Percentiles rank a stretch among this genome's conserved stretches.
These are phyloP conservation scores for Oxystoma pomonae DNA, from an alignment of 2,888 invertebrate species.

Conservation along the genomic window DNA sequence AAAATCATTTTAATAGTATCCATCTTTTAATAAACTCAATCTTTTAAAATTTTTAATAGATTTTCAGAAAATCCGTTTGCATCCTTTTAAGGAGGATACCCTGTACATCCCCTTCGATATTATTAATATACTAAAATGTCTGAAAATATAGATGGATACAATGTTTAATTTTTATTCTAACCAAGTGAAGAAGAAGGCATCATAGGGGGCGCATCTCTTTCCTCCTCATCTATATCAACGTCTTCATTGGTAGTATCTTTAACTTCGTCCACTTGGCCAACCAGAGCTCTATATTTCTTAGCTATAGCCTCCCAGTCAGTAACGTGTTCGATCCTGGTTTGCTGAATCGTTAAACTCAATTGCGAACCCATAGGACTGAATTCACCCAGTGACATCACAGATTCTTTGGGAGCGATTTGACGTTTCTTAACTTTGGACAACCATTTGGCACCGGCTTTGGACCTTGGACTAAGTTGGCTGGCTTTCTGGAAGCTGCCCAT, in stretches of 20 bases:
- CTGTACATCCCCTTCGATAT: no score
- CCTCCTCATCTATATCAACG: slow-evolving; percentile 41
- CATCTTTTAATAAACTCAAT: no score
- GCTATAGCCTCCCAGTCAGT: slow-evolving; percentile 90
- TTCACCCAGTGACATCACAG: slow-evolving; percentile 75
- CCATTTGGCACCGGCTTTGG: slow-evolving; percentile 87
- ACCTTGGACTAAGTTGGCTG: slow-evolving; percentile 72
- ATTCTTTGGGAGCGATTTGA: slow-evolving; percentile 74
- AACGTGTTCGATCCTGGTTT: slow-evolving; percentile 80
- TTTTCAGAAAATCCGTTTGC: no score
- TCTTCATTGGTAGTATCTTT: slow-evolving; percentile 42
- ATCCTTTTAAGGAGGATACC: no score
- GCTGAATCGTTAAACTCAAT: slow-evolving; percentile 71
- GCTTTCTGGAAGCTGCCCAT: slow-evolving; percentile 67
- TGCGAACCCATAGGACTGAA: slow-evolving; percentile 82
- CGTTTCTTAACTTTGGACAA: slow-evolving; percentile 78
- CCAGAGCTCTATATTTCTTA: slow-evolving; percentile 78
- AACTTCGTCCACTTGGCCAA: slow-evolving; percentile 59
- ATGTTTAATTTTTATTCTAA: no score
- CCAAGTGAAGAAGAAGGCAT: slow-evolving; percentile 29
- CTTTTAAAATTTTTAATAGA: no score
- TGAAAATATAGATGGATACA: no score
- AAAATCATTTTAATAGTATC: no score
- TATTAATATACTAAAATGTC: no score
- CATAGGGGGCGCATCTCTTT: slow-evolving; percentile 31